Evolutionary conservation across 2,797 vertebrate genomes (phyloP).

Genomic region (Hybognathus amarus): DNA sequence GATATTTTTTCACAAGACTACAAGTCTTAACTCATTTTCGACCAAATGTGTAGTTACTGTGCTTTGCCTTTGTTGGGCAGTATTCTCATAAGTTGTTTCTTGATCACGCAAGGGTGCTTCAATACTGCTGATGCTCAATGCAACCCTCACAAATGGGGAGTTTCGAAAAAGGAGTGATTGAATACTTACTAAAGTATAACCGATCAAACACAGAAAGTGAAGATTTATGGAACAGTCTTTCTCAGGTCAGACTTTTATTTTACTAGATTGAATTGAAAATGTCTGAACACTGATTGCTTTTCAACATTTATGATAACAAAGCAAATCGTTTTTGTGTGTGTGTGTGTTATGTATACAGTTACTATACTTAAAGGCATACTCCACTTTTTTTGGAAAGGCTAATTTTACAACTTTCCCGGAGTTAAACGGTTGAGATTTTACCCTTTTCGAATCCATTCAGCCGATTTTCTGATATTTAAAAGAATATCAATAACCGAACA

Average conservation of each 20-base stretch:
- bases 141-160: constrained; percentile 80
- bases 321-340: background rate
- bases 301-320: background rate
- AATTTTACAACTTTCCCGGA: no score
- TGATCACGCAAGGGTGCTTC: constrained; percentile 84
- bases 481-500: no score
- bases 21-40: no score
- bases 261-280: background rate
- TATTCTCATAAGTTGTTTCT: background rate
- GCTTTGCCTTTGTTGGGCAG: no score
- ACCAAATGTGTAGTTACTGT: no score
- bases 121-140: constrained; percentile 91
- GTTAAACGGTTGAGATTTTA: no score
- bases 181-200: constrained; percentile 83
- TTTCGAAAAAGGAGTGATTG: constrained; percentile 86
- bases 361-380: background rate
- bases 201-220: constrained; percentile 82
- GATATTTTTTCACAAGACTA: no score
- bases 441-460: no score
- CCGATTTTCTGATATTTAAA: no score
- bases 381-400: no score
- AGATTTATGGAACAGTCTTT: constrained; percentile 92
- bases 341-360: background rate
- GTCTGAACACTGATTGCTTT: background rate
- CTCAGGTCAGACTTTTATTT: constrained; percentile 77